Conservation (phyloP, 1,140 invertebrate species). For the Pemphigus obesinymphae region DNA sequence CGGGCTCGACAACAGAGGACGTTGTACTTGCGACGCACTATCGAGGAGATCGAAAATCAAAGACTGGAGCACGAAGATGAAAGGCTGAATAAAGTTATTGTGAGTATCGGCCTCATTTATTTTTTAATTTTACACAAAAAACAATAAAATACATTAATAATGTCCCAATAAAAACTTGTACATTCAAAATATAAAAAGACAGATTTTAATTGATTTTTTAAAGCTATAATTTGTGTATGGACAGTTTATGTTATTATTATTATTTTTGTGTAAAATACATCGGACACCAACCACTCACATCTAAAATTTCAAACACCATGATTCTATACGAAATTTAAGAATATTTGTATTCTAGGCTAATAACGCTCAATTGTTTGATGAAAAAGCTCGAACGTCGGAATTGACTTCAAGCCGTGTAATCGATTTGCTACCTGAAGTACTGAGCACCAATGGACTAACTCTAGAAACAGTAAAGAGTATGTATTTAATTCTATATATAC, state of each 20-base stretch:
- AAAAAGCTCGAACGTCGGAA: background rate
- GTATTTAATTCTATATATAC: no score
- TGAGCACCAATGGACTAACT: background rate
- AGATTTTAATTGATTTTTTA: no score
- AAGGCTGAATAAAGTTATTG: constrained; percentile 54
- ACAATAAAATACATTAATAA: no score
- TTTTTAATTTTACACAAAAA: no score
- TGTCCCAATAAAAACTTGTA: no score
- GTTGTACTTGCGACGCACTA: constrained; percentile 69
- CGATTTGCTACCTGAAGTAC: background rate
- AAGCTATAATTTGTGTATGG: no score
- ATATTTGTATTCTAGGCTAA: background rate
- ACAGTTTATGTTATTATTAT: no score
- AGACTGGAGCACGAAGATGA: constrained; percentile 69
- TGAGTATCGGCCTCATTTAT: background rate
- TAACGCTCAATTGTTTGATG: background rate
- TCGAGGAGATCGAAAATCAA: constrained; percentile 71
- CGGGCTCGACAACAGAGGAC: constrained; percentile 71
- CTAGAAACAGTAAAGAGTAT: background rate
- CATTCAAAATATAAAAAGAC: no score
- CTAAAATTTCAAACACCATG: no score
- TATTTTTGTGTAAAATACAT: no score
- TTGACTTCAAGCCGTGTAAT: background rate
- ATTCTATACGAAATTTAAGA: no score
- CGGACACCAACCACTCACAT: no score